Evolutionary conservation across 2,888 invertebrate species (phyloP).

Genomic region (Folsomia candida): DNA sequence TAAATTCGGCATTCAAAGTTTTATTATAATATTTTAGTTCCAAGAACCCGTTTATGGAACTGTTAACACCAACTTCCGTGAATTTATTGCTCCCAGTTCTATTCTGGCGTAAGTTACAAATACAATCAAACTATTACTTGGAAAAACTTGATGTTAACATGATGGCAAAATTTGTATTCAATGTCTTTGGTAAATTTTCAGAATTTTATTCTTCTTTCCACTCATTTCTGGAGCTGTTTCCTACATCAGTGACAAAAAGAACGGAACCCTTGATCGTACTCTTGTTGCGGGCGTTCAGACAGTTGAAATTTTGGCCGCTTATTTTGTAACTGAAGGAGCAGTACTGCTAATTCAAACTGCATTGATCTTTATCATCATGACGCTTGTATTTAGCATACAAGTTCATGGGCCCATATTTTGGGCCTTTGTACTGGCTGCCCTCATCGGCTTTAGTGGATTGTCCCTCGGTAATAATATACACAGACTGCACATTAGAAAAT

Average conservation of each 20-base stretch:
- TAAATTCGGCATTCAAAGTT: no score
- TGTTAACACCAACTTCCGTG: conserved; percentile 53
- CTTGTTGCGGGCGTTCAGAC: conserved; percentile 55
- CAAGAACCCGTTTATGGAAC: conserved; percentile 37
- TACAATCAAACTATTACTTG: background rate
- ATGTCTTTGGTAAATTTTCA: conserved; percentile 12
- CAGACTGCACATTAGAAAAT: no score
- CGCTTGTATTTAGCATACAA: conserved; percentile 32
- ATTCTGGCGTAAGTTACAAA: conserved; percentile 56
- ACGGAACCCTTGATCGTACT: conserved; percentile 40
- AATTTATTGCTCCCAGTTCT: conserved; percentile 93
- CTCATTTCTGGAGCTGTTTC: conserved; percentile 40
- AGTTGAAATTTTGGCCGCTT: conserved; percentile 31
- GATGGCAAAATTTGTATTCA: background rate
- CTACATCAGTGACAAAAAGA: conserved; percentile 45
- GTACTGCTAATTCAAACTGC: conserved; percentile 35
- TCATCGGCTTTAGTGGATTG: conserved; percentile 37
- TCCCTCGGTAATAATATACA: no score
- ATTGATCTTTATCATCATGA: conserved; percentile 33
- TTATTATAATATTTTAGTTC: conserved; percentile 19
- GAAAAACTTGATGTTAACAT: background rate
- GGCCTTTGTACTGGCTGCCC: conserved; percentile 29
- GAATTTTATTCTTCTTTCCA: conserved; percentile 41
- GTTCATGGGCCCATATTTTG: conserved; percentile 33
- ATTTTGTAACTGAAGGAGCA: conserved; percentile 29